Base-by-base conservation (phyloP, 2,888 invertebrate genomes). In the Lymantria dispar region DNA sequence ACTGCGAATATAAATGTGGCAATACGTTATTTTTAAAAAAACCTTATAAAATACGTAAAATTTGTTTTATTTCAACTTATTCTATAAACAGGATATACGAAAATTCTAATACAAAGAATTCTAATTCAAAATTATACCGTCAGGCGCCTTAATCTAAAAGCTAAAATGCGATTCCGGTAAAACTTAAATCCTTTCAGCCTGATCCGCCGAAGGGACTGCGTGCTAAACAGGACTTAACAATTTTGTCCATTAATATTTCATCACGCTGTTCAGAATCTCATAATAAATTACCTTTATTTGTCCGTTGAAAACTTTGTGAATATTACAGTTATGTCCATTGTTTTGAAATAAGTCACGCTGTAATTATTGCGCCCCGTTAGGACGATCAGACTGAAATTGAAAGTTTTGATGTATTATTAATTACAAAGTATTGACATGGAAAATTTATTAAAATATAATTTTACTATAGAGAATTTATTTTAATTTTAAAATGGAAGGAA, bases 221-320 rank as follows among this genome's bases (percentile, higher is more conserved):
- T 50, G 50, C 60, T 64, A 64, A 68, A 70, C 64, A 70, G 64
- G 76, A 75, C 70, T 77, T 76, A 58, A 68, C 68, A 76, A 74
- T 74, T 74, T 74, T 68, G 64, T 71, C 63, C 67, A 73, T 76
- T 77, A 77, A 77, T 75, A 78, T 78, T 78, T 77, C 69, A 74
- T 70, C 69, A 64, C 58, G 45, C 42, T 56, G 52, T 58, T 66
- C 47, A 52, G 47, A 66, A 58, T 52, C 54, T 58, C 50, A 59
- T 55, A 54, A 65, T 68, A 71, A 68, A 70, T 70, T 72, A 71
- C 62, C 63, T 66, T 64, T 65, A 64, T 70, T 72, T 72, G 64
- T 66, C 54, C 58, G 58, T 60, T 63, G 45, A 46, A 57, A 61
- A 67, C 60, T 69, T 73, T 62, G 65, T 64, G 63, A 67, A 60